Conservation (phyloP, 2,888 invertebrate species). For the Deilephila porcellus region DNA sequence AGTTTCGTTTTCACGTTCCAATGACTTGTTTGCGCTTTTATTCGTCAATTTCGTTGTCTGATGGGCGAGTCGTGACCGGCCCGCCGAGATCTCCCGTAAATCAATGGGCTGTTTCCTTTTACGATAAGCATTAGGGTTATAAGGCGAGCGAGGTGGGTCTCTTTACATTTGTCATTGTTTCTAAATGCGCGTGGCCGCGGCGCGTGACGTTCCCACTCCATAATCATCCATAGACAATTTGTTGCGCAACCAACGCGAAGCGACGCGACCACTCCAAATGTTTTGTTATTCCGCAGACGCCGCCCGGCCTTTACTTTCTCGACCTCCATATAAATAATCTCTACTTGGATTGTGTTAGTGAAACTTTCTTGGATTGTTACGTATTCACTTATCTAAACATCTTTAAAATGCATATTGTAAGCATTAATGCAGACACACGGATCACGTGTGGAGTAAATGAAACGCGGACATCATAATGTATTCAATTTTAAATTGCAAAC, state of each 20-base stretch:
- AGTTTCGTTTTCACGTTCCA: conserved; percentile 80
- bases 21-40: conserved; percentile 68
- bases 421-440: background rate
- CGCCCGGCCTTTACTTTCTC: conserved; percentile 75
- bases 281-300: conserved; percentile 72
- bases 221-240: conserved; percentile 64
- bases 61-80: conserved; percentile 60
- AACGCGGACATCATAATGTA: background rate
- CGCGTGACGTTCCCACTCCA: conserved; percentile 70
- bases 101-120: conserved; percentile 59
- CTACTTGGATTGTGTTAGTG: conserved; percentile 50
- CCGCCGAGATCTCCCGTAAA: conserved; percentile 54
- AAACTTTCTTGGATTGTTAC: conserved; percentile 55
- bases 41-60: conserved; percentile 67
- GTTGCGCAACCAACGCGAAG: conserved; percentile 68
- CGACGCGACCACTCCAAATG: conserved; percentile 56
- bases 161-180: conserved; percentile 55
- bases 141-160: conserved; percentile 49
- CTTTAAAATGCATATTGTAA: conserved; percentile 5
- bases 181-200: conserved; percentile 57
- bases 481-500: background rate
- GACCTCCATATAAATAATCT: conserved; percentile 66
- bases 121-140: conserved; percentile 39
- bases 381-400: conserved; percentile 30
- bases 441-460: background rate